phyloP scores from a whole-genome alignment of 2,797 vertebrate genomes.

The Brachyrhaphis roseni region DNA sequence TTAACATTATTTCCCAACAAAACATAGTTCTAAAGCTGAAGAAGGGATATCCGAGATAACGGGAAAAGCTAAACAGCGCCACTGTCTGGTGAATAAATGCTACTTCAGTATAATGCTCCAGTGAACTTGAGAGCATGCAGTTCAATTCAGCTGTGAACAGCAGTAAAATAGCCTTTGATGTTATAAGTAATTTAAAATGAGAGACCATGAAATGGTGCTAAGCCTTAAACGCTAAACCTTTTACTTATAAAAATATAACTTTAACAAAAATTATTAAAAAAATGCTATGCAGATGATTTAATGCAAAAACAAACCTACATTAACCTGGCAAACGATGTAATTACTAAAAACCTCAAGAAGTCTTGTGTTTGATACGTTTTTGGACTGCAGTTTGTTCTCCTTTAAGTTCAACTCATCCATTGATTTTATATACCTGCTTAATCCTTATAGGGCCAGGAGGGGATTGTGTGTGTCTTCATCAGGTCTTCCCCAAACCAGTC shows the following conservation, averaged over 20 bases:
- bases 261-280: not conserved
- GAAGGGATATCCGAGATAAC: not conserved
- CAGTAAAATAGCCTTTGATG: conserved; percentile 51
- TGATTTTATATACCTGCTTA: not conserved
- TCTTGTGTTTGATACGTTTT: not conserved
- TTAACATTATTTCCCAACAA: not conserved
- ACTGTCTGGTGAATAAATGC: conserved; percentile 40
- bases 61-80: conserved; percentile 50
- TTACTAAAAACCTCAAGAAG: not conserved
- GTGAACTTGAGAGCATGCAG: conserved; percentile 57
- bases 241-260: conserved; percentile 15
- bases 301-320: not conserved
- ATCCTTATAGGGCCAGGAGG: not conserved
- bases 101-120: conserved; percentile 48
- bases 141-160: conserved; percentile 63
- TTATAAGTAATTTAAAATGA: conserved; percentile 35
- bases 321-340: not conserved
- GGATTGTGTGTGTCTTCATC: not conserved
- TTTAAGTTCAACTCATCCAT: not conserved
- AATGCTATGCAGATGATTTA: not conserved
- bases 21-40: not conserved
- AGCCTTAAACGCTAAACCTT: conserved; percentile 47
- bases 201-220: conserved; percentile 52
- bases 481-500: not conserved
- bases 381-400: not conserved